A percentile compares a stretch with the other conserved stretches of the same genome.
Evolutionary conservation across 2,888 invertebrate genomes (phyloP).

Genomic region (Entomobrya proxima): DNA sequence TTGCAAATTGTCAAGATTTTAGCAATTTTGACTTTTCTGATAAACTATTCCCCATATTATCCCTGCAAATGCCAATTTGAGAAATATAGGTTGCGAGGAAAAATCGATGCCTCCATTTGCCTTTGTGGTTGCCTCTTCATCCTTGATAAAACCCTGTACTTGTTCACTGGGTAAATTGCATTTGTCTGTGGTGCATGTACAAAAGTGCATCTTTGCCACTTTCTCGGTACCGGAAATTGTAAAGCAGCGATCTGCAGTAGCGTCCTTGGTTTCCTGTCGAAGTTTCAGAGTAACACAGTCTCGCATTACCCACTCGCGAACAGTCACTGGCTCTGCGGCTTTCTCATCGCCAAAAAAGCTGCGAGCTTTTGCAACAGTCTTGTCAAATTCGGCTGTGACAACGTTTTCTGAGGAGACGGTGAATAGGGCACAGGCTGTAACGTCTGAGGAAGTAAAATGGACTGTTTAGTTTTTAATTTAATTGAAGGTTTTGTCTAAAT

Average conservation of each 20-base stretch:
- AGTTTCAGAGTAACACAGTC: background rate
- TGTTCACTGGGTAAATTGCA: background rate
- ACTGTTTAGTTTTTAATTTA: background rate
- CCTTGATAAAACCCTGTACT: background rate
- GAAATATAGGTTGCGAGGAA: too few relatives aligned
- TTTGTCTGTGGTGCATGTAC: constrained; percentile 17
- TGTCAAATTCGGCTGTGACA: background rate
- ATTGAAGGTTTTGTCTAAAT: background rate
- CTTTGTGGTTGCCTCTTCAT: background rate
- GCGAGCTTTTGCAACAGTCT: background rate
- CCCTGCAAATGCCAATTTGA: too few relatives aligned
- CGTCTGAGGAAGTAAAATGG: background rate
- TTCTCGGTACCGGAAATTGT: background rate
- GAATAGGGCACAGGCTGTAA: constrained; percentile 26
- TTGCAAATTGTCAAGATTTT: too few relatives aligned
- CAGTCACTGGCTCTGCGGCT: background rate
- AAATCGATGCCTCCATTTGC: too few relatives aligned
- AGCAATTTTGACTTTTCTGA: too few relatives aligned
- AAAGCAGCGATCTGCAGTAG: background rate
- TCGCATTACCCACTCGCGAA: background rate
- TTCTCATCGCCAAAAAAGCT: constrained; percentile 2
- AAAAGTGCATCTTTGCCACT: background rate
- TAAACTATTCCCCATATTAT: too few relatives aligned
- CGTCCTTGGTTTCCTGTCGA: background rate
- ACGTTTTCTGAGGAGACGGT: constrained; percentile 10